Conservation (phyloP, 2,888 invertebrate genomes). For the Leucoptera coffeella region DNA sequence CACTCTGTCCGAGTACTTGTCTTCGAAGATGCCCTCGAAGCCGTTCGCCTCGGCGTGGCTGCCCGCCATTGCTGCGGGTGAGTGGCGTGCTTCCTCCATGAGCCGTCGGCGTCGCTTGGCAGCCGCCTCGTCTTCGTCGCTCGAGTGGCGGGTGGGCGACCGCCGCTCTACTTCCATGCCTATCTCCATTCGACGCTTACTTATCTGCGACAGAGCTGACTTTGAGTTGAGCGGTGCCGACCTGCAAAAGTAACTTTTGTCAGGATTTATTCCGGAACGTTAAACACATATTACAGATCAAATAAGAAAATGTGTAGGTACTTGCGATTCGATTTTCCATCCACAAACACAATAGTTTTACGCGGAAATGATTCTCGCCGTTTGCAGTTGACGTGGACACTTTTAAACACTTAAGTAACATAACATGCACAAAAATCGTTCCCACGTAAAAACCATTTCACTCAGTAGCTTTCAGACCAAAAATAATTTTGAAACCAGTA, state of each 20-base stretch:
- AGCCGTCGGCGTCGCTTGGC: constrained; percentile 39
- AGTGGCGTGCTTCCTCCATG: constrained; percentile 36
- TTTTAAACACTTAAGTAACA: constrained; percentile 31
- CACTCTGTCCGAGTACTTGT: constrained; percentile 64
- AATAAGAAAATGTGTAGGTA: constrained; percentile 14
- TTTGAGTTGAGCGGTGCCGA: constrained; percentile 47
- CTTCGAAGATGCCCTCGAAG: constrained; percentile 80
- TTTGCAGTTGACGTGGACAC: constrained; percentile 43
- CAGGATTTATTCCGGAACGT: neutral
- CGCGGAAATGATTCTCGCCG: constrained; percentile 56
- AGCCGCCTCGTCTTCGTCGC: constrained; percentile 34
- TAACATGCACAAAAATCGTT: constrained; percentile 51
- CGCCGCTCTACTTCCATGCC: constrained; percentile 45
- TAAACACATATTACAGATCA: neutral
- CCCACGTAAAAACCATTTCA: constrained; percentile 56
- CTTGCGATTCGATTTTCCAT: constrained; percentile 52
- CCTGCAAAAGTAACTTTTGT: constrained; percentile 42
- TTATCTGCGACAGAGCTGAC: constrained; percentile 59
- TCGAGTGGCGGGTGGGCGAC: constrained; percentile 24
- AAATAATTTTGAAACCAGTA: constrained; percentile 17
- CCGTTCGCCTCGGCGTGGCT: constrained; percentile 62
- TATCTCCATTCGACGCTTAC: constrained; percentile 64
- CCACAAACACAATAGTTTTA: constrained; percentile 53
- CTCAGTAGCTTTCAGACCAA: constrained; percentile 53
- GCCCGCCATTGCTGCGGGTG: no score